Base-by-base conservation (phyloP, 2,797 vertebrate species). In the Alauda arvensis region DNA sequence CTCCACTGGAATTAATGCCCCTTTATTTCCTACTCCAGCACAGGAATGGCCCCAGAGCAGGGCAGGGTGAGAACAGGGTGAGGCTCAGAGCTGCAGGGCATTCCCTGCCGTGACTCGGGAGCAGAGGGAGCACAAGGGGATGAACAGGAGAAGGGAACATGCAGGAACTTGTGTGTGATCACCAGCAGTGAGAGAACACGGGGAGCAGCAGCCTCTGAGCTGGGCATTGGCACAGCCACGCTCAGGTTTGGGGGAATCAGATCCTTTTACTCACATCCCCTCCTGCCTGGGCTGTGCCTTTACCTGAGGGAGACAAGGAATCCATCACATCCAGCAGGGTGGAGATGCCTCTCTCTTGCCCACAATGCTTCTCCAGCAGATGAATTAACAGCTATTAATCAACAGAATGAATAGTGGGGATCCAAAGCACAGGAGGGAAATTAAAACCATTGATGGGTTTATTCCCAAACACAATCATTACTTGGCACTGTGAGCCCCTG, bases 151-250 rank as follows among this genome's bases (percentile, higher is more conserved):
- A 21, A 8, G 34, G 1, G 52, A 18, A 20, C 0, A 0, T 2
- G 31, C 18, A 52, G 42, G 10, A 40, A 13, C 10, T 7, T 4
- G 5, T 18, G n/a, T 33, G 59, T 1, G n/a, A 18, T 18, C 12
- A 7, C 0, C 3, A 7, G 2, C 7, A 39, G 24, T 0, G 6
- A 43, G 12, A 43, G 23, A 4, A 2, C 26, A 6, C 21, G 18
- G 33, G 45, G 10, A 48, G 3, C 66, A 61, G 66, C 56, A 52
- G 14, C 48, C 6, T 20, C 6, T 2, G 61, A 20, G 71, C 43
- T 12, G 8, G 53, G 33, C 18, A 8, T 0, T 4, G 72, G 43
- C 62, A 33, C 0, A 1, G 60, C 57, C 48, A 29, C 6, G 15
- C 5, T 15, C 53, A 33, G 21, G 53, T 10, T 16, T 29, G 33